A percentile compares a stretch with the other conserved stretches of the same genome.
These are phyloP conservation scores for Bombylius discolor DNA, from an alignment of 2,888 invertebrate genomes.

Conservation along the genomic window DNA sequence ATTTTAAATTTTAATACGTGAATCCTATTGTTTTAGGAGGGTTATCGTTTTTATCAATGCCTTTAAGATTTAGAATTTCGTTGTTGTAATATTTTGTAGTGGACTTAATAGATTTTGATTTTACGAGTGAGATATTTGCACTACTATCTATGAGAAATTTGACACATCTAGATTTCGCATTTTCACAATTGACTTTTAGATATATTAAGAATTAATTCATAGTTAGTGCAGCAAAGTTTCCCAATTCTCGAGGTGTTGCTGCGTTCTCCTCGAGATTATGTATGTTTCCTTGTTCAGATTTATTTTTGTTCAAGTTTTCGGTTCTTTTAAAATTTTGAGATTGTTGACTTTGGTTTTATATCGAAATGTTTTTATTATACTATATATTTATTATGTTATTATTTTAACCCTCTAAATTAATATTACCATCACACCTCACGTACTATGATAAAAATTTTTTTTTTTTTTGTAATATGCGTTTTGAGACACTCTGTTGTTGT, in stretches of 20 bases:
- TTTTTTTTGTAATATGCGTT: too few species aligned
- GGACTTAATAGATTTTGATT: neutral
- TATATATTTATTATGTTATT: too few species aligned
- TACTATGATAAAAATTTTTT: too few species aligned
- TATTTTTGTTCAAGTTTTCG: neutral
- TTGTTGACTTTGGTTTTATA: too few species aligned
- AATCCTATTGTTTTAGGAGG: constrained; percentile 1
- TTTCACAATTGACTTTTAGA: neutral
- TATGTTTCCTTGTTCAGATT: neutral
- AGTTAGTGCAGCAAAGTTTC: neutral
- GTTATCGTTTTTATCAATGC: neutral
- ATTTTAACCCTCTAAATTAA: too few species aligned
- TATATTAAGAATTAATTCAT: neutral
- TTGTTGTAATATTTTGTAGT: neutral
- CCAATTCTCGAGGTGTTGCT: neutral
- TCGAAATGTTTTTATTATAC: too few species aligned
- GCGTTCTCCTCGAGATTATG: neutral
- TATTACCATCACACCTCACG: too few species aligned
- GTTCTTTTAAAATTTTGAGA: too few species aligned
- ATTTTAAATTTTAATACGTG: neutral
- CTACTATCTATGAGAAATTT: neutral
- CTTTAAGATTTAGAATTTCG: neutral
- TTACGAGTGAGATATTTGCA: neutral
- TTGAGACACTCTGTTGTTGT: too few species aligned
- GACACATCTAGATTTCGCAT: neutral